A percentile compares a stretch with the other conserved stretches of the same genome.
phyloP scores from a whole-genome alignment of 1,140 invertebrate species.

The Megalonaias nervosa region DNA sequence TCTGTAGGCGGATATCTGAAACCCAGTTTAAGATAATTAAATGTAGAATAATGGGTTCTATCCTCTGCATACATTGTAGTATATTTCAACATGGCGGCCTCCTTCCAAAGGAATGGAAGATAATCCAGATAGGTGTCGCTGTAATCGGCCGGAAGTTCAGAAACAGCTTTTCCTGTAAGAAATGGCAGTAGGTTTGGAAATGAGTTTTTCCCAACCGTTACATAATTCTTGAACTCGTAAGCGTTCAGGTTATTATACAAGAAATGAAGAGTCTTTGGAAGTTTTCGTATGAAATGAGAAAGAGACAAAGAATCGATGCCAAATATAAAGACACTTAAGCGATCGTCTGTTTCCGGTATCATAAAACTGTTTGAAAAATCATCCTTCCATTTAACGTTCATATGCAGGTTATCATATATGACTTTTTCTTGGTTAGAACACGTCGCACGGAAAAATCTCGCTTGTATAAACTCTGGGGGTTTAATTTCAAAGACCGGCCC shows the following conservation, averaged over 20 bases:
- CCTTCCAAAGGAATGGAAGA: conserved; percentile 55
- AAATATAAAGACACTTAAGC: conserved; percentile 23
- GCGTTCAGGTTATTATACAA: conserved; percentile 73
- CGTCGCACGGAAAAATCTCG: conserved; percentile 9
- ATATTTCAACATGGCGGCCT: conserved; percentile 77
- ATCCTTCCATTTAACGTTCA: conserved; percentile 15
- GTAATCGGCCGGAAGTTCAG: neutral
- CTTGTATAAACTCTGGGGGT: conserved; percentile 18
- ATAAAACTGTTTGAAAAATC: conserved; percentile 1
- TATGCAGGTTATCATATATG: conserved; percentile 24
- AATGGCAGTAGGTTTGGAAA: conserved; percentile 86
- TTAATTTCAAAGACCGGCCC: conserved; percentile 5
- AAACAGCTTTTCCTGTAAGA: conserved; percentile 74
- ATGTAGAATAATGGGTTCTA: conserved; percentile 81
- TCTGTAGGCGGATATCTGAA: conserved; percentile 86
- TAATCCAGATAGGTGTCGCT: conserved; percentile 17
- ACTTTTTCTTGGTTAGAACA: conserved; percentile 2
- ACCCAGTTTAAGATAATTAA: conserved; percentile 86
- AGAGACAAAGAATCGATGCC: conserved; percentile 44
- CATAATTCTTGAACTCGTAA: conserved; percentile 83
- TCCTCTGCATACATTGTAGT: conserved; percentile 87
- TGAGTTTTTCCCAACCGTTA: conserved; percentile 88
- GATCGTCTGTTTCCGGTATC: conserved; percentile 9
- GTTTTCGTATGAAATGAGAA: conserved; percentile 31
- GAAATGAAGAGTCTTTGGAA: conserved; percentile 41